phyloP scores from a whole-genome alignment of 2,113 vertebrate genomes.

The Noturus placidus region DNA sequence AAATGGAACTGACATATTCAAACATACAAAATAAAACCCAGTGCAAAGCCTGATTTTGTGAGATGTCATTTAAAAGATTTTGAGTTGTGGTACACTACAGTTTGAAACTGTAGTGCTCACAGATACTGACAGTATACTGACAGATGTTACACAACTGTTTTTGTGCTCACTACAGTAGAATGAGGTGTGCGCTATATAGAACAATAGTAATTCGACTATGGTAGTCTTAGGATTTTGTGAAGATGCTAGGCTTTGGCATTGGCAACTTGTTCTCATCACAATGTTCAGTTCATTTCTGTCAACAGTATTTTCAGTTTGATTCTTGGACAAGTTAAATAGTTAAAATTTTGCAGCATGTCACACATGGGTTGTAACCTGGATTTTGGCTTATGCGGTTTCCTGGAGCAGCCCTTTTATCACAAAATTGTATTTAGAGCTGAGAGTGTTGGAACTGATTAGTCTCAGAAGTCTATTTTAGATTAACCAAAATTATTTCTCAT shows the following conservation, averaged over 20 bases:
- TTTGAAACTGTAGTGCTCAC: background rate
- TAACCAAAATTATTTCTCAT: background rate
- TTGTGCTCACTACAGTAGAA: constrained; percentile 29
- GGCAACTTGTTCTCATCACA: background rate
- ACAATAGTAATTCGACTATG: background rate
- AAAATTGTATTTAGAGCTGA: constrained; percentile 6
- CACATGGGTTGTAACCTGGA: constrained; percentile 19
- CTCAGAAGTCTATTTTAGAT: constrained; percentile 10
- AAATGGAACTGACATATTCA: constrained; percentile 35
- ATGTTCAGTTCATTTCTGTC: background rate
- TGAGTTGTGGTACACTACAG: background rate
- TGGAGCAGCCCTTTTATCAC: background rate
- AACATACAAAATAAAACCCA: constrained; percentile 18
- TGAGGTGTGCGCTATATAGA: constrained; percentile 27
- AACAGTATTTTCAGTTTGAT: background rate
- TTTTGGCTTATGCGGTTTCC: background rate
- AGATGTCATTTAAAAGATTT: constrained; percentile 2
- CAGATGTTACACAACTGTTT: constrained; percentile 10
- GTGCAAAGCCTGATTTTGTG: constrained; percentile 27
- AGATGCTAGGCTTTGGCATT: constrained; percentile 1
- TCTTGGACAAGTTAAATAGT: background rate
- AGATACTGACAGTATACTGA: constrained; percentile 12
- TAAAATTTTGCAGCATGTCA: constrained; percentile 50
- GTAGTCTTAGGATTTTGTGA: background rate
- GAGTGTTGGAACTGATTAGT: background rate